Percentiles rank a stretch among this genome's conserved stretches.
phyloP scores from a whole-genome alignment of 2,888 invertebrate species.

The Dryocosmus kuriphilus region DNA sequence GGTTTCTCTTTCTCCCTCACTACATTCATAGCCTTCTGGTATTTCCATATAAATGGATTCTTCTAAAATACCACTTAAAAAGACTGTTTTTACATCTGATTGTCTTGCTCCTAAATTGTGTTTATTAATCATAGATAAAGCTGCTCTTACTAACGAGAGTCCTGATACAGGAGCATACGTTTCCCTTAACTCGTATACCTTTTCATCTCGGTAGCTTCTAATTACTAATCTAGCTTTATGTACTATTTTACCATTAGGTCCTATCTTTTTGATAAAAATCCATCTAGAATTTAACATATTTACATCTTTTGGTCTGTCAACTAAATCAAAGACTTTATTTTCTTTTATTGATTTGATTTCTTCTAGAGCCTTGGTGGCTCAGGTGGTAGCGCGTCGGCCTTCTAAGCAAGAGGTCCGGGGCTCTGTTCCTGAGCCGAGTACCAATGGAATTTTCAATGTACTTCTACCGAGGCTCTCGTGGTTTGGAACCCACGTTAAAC shows the following conservation, averaged over 20 bases:
- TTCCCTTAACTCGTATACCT: background rate
- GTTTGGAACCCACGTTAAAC: too few species aligned
- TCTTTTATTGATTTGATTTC: background rate
- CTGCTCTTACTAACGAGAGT: background rate
- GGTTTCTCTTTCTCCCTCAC: slow-evolving; percentile 2
- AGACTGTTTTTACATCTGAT: background rate
- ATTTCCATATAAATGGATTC: background rate
- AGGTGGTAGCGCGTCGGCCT: too few species aligned
- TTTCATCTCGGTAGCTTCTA: background rate
- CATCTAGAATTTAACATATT: too few species aligned
- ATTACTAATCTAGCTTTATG: background rate
- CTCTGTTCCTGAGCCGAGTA: too few species aligned
- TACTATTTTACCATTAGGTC: background rate
- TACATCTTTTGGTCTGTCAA: too few species aligned
- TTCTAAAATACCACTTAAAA: background rate
- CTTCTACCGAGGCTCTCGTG: too few species aligned
- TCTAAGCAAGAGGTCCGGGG: too few species aligned
- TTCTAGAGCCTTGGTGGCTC: too few species aligned
- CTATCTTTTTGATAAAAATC: too few species aligned
- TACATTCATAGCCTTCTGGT: too few species aligned
- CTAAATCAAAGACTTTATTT: too few species aligned
- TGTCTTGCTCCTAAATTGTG: background rate
- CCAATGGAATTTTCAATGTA: too few species aligned
- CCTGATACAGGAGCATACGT: background rate
- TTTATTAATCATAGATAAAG: background rate